These are phyloP conservation scores for Gracilinanus agilis DNA, from an alignment of 2,113 vertebrate genomes.

Conservation along the genomic window DNA sequence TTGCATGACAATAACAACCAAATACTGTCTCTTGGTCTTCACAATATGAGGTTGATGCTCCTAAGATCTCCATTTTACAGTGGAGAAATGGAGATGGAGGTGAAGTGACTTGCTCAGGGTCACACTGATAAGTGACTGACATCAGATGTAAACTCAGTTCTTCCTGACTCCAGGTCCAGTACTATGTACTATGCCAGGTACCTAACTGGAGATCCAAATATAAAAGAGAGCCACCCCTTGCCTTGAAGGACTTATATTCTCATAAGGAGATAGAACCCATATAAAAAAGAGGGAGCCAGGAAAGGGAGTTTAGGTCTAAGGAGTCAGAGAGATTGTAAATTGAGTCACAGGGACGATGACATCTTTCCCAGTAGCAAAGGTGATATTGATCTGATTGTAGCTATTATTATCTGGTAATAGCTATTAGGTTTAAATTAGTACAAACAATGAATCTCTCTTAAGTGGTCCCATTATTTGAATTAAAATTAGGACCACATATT, in stretches of 20 bases:
- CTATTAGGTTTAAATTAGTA: background rate
- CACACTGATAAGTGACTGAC: background rate
- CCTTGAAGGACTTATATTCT: background rate
- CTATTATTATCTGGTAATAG: too few species aligned
- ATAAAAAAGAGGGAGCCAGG: background rate
- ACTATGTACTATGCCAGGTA: background rate
- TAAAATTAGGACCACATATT: background rate
- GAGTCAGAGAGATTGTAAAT: background rate
- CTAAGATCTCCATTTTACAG: background rate
- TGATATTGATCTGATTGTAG: background rate
- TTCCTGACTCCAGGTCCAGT: background rate
- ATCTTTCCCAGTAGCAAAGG: background rate
- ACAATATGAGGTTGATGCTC: background rate
- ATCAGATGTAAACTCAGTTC: background rate
- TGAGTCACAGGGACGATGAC: background rate
- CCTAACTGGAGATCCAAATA: background rate
- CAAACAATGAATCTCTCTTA: background rate
- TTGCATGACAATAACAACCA: too few species aligned
- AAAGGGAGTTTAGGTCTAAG: background rate
- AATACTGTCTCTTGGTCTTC: background rate
- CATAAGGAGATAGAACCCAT: background rate
- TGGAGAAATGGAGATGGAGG: background rate
- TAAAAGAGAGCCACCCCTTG: background rate
- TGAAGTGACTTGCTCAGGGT: background rate
- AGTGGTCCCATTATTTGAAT: background rate